Conservation (phyloP, 1,140 invertebrate genomes). For the Pseudomyrmex dendroicus region DNA sequence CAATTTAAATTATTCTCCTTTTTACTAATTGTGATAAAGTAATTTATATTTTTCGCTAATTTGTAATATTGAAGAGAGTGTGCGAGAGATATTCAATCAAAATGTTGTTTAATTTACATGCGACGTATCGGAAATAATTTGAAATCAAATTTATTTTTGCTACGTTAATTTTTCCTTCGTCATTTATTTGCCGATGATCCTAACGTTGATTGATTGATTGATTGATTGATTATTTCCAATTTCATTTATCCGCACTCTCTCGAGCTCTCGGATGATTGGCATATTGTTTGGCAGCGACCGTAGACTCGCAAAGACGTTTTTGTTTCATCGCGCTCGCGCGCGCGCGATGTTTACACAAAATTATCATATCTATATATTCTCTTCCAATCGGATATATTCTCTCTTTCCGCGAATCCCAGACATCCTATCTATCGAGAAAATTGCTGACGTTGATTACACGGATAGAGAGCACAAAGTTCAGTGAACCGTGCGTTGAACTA, state of each 20-base stretch:
- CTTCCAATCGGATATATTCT: background rate
- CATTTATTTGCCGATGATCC: conserved; percentile 28
- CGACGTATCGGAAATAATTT: conserved; percentile 23
- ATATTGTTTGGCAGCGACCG: conserved; percentile 11
- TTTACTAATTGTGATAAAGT: conserved; percentile 6
- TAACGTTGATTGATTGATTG: background rate
- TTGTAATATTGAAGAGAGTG: background rate
- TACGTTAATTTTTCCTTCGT: conserved; percentile 22
- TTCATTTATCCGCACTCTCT: conserved; percentile 3
- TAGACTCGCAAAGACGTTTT: background rate
- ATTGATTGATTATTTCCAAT: conserved; percentile 45
- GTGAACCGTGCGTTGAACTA: conserved; percentile 54
- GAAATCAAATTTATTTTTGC: conserved; percentile 23
- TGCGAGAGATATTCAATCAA: background rate
- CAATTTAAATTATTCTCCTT: background rate
- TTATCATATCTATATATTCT: background rate
- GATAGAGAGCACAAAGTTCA: conserved; percentile 55
- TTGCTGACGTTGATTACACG: conserved; percentile 49
- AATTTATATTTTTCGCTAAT: background rate
- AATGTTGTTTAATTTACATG: background rate
- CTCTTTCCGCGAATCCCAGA: background rate
- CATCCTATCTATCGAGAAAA: conserved; percentile 6
- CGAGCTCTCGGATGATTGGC: conserved; percentile 2
- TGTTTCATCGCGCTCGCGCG: background rate
- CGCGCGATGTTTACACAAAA: background rate